Evolutionary conservation across 2,888 invertebrate species (phyloP), one percentile per base, ranked within the genome.

Genomic region (Hydrotaea diabolus): DNA sequence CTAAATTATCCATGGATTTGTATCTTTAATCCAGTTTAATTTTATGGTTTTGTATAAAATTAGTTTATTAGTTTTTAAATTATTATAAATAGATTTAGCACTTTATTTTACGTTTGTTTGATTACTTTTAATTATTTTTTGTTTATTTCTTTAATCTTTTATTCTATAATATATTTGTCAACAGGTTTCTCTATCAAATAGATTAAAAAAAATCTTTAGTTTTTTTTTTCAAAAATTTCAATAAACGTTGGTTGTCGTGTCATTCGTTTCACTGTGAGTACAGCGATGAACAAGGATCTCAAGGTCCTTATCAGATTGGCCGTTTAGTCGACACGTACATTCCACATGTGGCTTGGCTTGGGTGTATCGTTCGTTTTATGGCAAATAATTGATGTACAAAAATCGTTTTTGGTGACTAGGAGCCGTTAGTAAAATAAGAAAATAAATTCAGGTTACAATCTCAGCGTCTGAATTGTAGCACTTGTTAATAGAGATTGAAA

Each of bases 341-440:
- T 78, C 62, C 53, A 21, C 31, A 46, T 43, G 31, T 31, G 39
- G 39, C 39, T 39, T 39, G 9, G 39, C 39, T 39, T 39, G 49
- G 19, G 62, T 46, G 55, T 49, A 69, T 79, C 82, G 82, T 82
- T 85, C 82, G 77, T 83, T 74, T 85, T 85, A 85, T 85, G 85
- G 85, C 82, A 85, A 77, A 80, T 21, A 21, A 23, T 72, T 62
- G 55, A 75, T 57, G 43, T 59, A 77, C 19, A 80, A 80, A 77
- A 64, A 80, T 72, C 57, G 74, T 75, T 78, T 59, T 85, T 85
- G 85, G 85, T 85, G 85, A 85, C 85, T 85, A 85, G 85, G 85
- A 85, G 85, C 85, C 85, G 79, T 85, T 85, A 82, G 82, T 79
- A 74, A 77, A 26, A 69, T 76, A 59, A 49, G 43, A 80, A 31